Percentiles rank a stretch among this genome's conserved stretches.
phyloP scores from a whole-genome alignment of 2,113 vertebrate species.

The Pseudonaja textilis region DNA sequence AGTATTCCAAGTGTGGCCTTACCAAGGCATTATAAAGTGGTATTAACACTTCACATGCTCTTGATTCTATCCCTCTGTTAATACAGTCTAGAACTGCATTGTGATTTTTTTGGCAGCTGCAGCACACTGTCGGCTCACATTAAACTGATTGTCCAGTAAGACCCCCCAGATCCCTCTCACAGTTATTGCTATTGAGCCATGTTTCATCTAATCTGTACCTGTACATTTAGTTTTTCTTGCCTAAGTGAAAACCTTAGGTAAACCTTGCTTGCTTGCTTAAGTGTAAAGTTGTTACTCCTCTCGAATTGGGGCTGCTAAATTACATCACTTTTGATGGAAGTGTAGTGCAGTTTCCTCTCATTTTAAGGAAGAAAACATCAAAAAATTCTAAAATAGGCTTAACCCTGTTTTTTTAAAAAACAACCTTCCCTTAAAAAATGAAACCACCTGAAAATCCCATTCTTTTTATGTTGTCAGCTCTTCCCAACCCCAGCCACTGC shows the following conservation, averaged over 20 bases:
- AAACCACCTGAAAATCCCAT: neutral
- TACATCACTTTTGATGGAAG: neutral
- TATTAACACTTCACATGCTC: too few species aligned
- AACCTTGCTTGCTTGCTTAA: neutral
- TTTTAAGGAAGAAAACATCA: neutral
- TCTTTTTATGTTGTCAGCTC: neutral
- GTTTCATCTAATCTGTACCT: neutral
- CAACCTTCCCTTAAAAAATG: neutral
- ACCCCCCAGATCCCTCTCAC: too few species aligned
- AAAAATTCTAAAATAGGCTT: neutral
- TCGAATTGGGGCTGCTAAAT: neutral
- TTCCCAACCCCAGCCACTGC: neutral
- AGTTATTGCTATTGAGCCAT: too few species aligned
- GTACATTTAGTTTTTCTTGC: neutral
- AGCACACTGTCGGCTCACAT: too few species aligned
- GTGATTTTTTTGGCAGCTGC: too few species aligned
- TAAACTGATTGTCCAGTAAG: too few species aligned
- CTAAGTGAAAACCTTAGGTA: neutral
- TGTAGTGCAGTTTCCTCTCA: neutral
- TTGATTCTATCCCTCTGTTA: too few species aligned
- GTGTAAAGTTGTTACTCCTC: neutral
- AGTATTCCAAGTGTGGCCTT: neutral
- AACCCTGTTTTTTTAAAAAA: neutral
- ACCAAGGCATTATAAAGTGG: too few species aligned
- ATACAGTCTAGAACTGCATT: too few species aligned